Evolutionary conservation across 1,140 invertebrate genomes (phyloP).

Genomic region (Leguminivora glycinivorella): DNA sequence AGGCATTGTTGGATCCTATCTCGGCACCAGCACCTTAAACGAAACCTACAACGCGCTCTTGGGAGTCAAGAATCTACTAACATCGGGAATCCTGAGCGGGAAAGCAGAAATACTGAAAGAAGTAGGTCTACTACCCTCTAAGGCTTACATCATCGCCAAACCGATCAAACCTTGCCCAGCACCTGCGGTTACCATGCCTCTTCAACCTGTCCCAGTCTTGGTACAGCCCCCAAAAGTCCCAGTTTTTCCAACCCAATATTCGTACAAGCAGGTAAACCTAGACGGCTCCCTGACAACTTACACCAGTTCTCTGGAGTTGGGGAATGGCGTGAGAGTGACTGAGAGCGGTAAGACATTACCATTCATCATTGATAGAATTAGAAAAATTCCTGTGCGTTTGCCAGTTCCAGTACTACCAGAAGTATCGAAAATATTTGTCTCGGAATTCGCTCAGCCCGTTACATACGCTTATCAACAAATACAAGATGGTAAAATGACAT

Average conservation of each 20-base stretch:
- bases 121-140: neutral
- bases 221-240: constrained; percentile 14
- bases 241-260: constrained; percentile 33
- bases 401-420: constrained; percentile 12
- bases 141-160: neutral
- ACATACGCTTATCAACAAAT: constrained; percentile 41
- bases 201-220: neutral
- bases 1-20: constrained; percentile 30
- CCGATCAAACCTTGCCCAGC: neutral
- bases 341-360: constrained; percentile 6
- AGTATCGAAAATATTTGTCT: neutral
- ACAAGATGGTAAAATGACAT: constrained; percentile 30
- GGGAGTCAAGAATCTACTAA: constrained; percentile 33
- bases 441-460: constrained; percentile 5
- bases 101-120: constrained; percentile 29
- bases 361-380: constrained; percentile 5
- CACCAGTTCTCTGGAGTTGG: neutral
- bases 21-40: constrained; percentile 34
- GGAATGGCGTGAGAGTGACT: constrained; percentile 1
- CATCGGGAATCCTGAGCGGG: constrained; percentile 35
- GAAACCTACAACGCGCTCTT: constrained; percentile 34
- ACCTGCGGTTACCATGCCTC: neutral
- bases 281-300: constrained; percentile 33
- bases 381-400: constrained; percentile 10
- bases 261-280: constrained; percentile 38